Evolutionary conservation across 1,140 invertebrate genomes (phyloP).

Genomic region (Tetramorium alpestre): DNA sequence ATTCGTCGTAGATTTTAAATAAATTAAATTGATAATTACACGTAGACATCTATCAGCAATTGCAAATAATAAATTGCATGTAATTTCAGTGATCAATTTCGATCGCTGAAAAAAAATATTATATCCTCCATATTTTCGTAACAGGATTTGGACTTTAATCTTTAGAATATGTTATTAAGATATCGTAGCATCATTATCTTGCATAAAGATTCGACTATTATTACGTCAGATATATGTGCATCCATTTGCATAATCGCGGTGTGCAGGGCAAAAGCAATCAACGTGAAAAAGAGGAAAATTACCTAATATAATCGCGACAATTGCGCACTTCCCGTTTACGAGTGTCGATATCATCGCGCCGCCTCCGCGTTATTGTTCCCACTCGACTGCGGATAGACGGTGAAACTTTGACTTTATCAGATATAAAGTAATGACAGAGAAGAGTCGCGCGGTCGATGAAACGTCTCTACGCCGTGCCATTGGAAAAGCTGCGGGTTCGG

Average conservation of each 20-base stretch:
- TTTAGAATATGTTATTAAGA: background rate
- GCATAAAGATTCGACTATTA: background rate
- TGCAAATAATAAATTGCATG: background rate
- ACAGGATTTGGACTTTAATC: background rate
- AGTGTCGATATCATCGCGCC: slow-evolving; percentile 6
- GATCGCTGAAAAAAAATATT: background rate
- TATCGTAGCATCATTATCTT: background rate
- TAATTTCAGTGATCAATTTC: background rate
- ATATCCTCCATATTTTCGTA: background rate
- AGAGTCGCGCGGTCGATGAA: slow-evolving; percentile 67
- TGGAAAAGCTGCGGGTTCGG: slow-evolving; percentile 76
- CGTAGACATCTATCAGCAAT: background rate
- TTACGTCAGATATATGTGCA: background rate
- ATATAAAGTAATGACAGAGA: slow-evolving; percentile 61
- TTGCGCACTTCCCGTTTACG: background rate
- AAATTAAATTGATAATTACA: background rate
- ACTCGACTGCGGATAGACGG: background rate
- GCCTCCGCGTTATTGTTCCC: slow-evolving; percentile 30
- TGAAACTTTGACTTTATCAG: slow-evolving; percentile 27
- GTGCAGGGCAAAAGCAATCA: background rate
- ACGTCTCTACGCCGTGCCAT: slow-evolving; percentile 69
- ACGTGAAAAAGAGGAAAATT: background rate
- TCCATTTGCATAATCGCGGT: background rate
- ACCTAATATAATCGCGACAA: slow-evolving; percentile 15
- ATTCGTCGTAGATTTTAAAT: background rate